phyloP scores from a whole-genome alignment of 2,113 vertebrate genomes.

The Pollimyrus isidori region DNA sequence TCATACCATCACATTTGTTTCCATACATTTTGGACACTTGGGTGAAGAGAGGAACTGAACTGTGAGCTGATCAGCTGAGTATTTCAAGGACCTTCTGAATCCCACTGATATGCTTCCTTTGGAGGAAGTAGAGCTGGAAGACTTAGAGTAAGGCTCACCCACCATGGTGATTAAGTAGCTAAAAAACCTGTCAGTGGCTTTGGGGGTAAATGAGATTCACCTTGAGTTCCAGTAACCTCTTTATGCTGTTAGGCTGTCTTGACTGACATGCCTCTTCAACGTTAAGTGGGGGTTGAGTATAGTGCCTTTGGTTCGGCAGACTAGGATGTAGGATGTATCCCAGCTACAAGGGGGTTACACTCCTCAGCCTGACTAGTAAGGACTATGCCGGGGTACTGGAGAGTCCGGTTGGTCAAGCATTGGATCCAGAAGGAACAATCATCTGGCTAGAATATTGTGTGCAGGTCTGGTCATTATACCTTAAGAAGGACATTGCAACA shows the following conservation, averaged over 20 bases:
- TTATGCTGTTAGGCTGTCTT: neutral
- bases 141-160: neutral
- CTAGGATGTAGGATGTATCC: neutral
- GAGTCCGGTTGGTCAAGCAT: too few species aligned
- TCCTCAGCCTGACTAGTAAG: too few species aligned
- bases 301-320: neutral
- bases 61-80: too few species aligned
- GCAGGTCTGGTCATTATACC: too few species aligned
- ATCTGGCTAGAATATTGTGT: too few species aligned
- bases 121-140: neutral
- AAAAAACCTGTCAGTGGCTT: neutral
- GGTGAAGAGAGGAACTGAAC: too few species aligned
- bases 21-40: too few species aligned
- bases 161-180: neutral
- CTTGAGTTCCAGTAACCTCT: neutral
- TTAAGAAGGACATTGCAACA: too few species aligned
- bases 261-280: neutral
- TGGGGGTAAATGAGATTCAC: neutral
- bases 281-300: neutral
- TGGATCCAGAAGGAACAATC: too few species aligned
- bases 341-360: neutral
- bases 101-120: neutral
- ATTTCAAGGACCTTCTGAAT: neutral
- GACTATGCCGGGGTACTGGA: too few species aligned
- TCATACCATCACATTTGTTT: too few species aligned